Evolutionary conservation across 2,888 invertebrate genomes (phyloP).

Genomic region (Lucinisca nassula): DNA sequence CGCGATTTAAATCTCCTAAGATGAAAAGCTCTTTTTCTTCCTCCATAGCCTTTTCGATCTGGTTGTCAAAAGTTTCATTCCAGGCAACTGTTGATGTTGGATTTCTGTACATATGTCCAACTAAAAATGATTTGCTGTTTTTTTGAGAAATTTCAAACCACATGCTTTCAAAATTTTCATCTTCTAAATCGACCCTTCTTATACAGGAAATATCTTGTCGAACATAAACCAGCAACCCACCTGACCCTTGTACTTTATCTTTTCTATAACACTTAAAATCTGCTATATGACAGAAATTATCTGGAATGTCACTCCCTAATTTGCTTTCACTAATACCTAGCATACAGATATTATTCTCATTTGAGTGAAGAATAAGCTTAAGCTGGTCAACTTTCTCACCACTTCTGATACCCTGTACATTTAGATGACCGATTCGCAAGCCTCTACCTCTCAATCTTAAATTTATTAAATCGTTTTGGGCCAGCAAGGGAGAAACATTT

Average conservation of each 20-base stretch:
- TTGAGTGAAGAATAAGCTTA: background rate
- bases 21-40: background rate
- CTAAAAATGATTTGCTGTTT: background rate
- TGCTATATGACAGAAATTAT: too few relatives aligned
- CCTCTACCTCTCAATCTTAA: too few relatives aligned
- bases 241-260: background rate
- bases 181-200: background rate
- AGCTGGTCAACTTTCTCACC: background rate
- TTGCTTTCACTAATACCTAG: background rate
- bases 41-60: background rate
- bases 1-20: background rate
- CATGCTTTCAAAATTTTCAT: too few relatives aligned
- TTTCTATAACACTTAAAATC: background rate
- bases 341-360: background rate
- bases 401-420: too few relatives aligned
- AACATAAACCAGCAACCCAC: background rate
- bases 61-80: background rate
- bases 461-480: too few relatives aligned
- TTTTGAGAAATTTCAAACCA: too few relatives aligned
- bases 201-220: background rate
- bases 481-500: too few relatives aligned
- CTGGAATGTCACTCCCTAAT: background rate
- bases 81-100: background rate
- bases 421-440: too few relatives aligned
- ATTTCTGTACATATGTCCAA: background rate